These are phyloP conservation scores for Bucorvus abyssinicus DNA, from an alignment of 2,797 vertebrate species.

Conservation along the genomic window DNA sequence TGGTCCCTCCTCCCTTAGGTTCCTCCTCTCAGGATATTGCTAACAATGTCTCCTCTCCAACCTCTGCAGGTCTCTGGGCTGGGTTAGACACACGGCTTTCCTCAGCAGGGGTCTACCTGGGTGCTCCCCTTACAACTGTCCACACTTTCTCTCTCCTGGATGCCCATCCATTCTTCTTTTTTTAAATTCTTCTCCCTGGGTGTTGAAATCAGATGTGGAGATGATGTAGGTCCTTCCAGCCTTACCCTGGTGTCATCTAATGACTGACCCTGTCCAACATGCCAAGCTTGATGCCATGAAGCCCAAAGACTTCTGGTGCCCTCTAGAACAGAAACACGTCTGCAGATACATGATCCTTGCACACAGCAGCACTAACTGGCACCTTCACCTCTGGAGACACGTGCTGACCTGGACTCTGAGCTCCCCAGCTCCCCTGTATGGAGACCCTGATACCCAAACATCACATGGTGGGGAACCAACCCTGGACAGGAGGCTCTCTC, in stretches of 20 bases:
- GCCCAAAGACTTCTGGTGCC: neutral
- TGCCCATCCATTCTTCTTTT: neutral
- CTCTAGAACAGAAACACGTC: neutral
- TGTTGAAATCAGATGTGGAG: neutral
- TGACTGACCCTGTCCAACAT: neutral
- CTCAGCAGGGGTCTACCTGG: neutral
- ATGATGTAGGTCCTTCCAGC: neutral
- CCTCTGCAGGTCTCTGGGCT: neutral
- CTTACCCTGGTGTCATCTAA: neutral
- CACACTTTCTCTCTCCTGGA: neutral
- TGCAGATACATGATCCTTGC: neutral
- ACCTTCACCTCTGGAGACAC: too few relatives aligned
- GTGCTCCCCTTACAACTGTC: neutral
- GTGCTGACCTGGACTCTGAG: too few relatives aligned
- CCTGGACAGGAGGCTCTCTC: neutral
- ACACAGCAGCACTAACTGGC: too few relatives aligned
- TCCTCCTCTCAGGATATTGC: neutral
- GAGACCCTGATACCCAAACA: neutral
- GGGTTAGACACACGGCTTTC: neutral
- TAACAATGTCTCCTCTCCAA: neutral
- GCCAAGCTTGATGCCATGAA: neutral
- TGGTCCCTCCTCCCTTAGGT: neutral
- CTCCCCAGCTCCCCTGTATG: neutral
- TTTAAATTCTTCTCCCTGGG: neutral
- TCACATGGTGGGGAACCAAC: accelerated